Evolutionary conservation across 2,888 invertebrate genomes (phyloP).

Genomic region (Mesochorus sp.): DNA sequence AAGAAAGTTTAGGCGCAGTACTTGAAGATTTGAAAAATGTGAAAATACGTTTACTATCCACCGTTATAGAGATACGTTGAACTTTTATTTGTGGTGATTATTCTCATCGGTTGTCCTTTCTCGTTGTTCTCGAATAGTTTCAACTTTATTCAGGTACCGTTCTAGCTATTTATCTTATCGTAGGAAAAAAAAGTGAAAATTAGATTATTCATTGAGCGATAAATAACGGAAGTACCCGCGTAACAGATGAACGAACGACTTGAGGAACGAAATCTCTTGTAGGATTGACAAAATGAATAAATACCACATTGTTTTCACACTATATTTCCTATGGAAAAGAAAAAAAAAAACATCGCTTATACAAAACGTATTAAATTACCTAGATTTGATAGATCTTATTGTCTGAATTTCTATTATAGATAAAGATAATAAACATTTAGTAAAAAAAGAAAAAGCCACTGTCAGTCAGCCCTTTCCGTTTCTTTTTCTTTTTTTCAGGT

Average conservation of each 20-base stretch:
- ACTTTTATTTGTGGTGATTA: slow-evolving; percentile 26
- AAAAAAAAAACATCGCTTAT: slow-evolving; percentile 57
- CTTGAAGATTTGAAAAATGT: slow-evolving; percentile 37
- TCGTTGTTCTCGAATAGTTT: background rate
- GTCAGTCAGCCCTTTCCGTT: background rate
- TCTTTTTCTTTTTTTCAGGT: background rate
- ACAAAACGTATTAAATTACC: slow-evolving; percentile 62
- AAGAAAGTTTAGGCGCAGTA: slow-evolving; percentile 48
- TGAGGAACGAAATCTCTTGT: background rate
- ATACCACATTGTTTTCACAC: slow-evolving; percentile 67
- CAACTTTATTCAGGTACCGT: slow-evolving; percentile 15
- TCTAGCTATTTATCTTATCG: slow-evolving; percentile 22
- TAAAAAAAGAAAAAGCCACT: slow-evolving; percentile 39
- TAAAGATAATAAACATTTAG: slow-evolving; percentile 62
- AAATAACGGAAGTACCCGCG: background rate
- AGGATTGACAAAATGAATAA: no score
- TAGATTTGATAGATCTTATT: slow-evolving; percentile 64
- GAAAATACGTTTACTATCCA: slow-evolving; percentile 21
- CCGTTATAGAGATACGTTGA: slow-evolving; percentile 33
- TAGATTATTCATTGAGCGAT: slow-evolving; percentile 30
- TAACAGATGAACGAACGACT: background rate
- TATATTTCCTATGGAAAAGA: slow-evolving; percentile 63
- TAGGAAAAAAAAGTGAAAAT: no score
- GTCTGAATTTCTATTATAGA: slow-evolving; percentile 61
- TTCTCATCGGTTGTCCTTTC: background rate